Base-by-base conservation (phyloP, 2,797 vertebrate genomes). In the Arnoldichthys spilopterus region DNA sequence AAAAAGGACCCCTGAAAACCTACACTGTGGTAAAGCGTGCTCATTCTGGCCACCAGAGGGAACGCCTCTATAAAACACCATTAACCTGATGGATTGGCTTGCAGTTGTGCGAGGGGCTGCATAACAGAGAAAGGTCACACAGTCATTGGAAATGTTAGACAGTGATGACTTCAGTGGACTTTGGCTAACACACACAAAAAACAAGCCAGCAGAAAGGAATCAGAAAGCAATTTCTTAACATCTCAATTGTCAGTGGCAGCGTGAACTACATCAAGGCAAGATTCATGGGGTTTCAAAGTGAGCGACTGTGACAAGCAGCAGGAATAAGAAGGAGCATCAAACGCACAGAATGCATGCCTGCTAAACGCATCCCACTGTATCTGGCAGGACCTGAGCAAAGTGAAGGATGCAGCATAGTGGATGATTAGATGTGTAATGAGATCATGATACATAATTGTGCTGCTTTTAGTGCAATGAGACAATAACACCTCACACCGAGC, bases 41-140 rank as follows among this genome's bases (percentile, higher is more conserved):
- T 73, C 45, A 54, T 78, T 78, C 73, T 80, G 72, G 68, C 74
- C 82, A 84, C 80, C 70, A 87, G 80, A 81, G 68, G 32, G 80
- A 85, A 75, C 30, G 54, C 34, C 81, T 73, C 32, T 80, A 84
- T 75, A 83, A 83, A 79, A 84, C 67, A 74, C 78, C 74, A 87
- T 84, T 80, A 83, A 79, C 76, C 76, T 85, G 82, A 84, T 87
- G 79, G 82, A 87, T 82, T 84, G 74, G 74, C 53, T 51, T 74
- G 80, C 79, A 82, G 83, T 68, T 26, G 75, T 62, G 56, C 59
- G 62, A 82, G 80, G 66, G 72, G 68, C 54, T 75, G 72, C 77
- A 80, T 83, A 82, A 83, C 70, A 84, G 69, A 80, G 61, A 82
- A 80, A 83, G 74, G 72, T 83, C 74, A 80, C 45, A 73, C 54